Conservation (phyloP, 2,113 vertebrate species). For the Athene cunicularia region DNA sequence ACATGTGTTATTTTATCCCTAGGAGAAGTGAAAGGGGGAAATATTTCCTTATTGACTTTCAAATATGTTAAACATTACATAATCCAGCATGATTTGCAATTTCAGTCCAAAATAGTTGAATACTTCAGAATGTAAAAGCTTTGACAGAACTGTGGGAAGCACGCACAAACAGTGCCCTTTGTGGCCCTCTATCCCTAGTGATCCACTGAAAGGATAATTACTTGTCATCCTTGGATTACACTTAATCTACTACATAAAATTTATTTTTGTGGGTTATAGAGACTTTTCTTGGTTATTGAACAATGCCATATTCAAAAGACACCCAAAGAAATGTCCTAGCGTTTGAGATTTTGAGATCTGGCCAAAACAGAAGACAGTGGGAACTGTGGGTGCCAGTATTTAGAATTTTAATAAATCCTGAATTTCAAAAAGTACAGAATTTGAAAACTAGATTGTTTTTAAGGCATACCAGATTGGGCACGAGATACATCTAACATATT, state of each 20-base stretch:
- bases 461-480: neutral
- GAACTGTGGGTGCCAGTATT: neutral
- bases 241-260: neutral
- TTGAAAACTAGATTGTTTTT: neutral
- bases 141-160: neutral
- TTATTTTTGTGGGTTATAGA: neutral
- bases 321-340: neutral
- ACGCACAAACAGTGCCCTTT: neutral
- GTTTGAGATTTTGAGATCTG: neutral
- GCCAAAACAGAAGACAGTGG: neutral
- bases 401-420: neutral
- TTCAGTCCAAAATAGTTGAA: neutral
- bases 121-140: neutral
- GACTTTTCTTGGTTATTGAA: neutral
- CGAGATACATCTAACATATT: neutral
- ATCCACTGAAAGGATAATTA: neutral
- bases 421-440: neutral
- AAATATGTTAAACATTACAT: neutral
- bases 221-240: rapidly evolving
- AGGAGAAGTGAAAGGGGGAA: neutral
- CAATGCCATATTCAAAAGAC: neutral
- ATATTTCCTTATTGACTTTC: neutral
- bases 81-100: neutral
- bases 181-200: neutral
- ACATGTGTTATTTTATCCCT: neutral